Evolutionary conservation across 2,797 vertebrate species (phyloP).

Genomic region (Tapera naevia): DNA sequence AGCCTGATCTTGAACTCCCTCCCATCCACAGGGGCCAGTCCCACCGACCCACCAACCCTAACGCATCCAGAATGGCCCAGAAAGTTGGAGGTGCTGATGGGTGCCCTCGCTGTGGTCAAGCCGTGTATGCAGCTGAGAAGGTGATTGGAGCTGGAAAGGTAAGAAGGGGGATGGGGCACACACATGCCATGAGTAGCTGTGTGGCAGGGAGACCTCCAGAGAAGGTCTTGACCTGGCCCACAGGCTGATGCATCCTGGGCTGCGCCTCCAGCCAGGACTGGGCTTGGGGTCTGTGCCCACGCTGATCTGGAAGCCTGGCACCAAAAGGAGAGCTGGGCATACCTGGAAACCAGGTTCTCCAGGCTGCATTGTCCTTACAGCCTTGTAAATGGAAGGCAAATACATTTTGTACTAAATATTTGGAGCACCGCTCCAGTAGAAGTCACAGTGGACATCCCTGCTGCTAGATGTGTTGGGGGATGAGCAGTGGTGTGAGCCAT

Average conservation of each 20-base stretch:
- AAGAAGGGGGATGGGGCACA: conserved; percentile 13
- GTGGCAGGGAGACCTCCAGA: not conserved
- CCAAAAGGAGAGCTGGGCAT: not conserved
- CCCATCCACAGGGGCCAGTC: conserved; percentile 70
- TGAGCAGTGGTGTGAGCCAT: not conserved
- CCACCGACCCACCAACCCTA: conserved; percentile 86
- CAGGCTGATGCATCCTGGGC: not conserved
- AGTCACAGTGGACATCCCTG: not conserved
- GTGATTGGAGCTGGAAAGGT: conserved; percentile 93
- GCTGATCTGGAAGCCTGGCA: not conserved
- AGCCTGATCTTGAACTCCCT: not conserved
- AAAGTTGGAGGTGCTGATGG: conserved; percentile 86
- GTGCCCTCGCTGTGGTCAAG: conserved; percentile 89
- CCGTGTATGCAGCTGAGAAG: conserved; percentile 93
- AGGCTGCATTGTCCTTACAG: not conserved
- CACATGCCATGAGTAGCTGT: not conserved
- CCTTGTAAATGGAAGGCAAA: not conserved
- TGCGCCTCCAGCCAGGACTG: not conserved
- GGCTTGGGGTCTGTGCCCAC: not conserved
- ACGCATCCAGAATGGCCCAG: conserved; percentile 85
- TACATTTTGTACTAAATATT: not conserved
- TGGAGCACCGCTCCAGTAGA: not conserved
- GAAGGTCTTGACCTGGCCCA: not conserved
- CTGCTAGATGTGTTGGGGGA: not conserved
- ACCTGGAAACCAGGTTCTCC: not conserved